Percentiles rank a stretch among this genome's conserved stretches.
Evolutionary conservation across 2,113 vertebrate genomes (phyloP).

Genomic region (Falcunculus frontatus): DNA sequence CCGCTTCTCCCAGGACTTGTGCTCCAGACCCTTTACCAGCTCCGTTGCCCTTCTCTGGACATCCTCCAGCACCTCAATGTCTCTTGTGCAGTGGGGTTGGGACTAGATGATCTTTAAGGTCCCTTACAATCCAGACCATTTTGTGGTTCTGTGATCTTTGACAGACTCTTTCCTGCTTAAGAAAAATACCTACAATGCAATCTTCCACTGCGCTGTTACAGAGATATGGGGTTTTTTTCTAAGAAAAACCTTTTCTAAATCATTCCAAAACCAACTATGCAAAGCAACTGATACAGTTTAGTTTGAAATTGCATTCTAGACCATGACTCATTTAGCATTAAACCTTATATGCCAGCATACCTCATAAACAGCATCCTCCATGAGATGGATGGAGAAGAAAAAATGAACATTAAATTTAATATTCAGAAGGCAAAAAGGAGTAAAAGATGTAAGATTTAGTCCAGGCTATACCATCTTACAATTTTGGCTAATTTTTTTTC

Average conservation of each 20-base stretch:
- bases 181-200: neutral
- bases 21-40: neutral
- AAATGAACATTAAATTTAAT: neutral
- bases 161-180: neutral
- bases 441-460: neutral
- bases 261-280: neutral
- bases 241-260: neutral
- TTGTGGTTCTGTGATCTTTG: neutral
- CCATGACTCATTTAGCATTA: neutral
- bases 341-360: neutral
- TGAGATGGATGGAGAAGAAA: neutral
- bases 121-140: neutral
- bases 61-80: neutral
- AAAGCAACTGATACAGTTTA: neutral
- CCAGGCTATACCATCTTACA: neutral
- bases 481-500: neutral
- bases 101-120: neutral
- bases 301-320: neutral
- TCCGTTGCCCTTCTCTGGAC: neutral
- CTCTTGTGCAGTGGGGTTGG: neutral
- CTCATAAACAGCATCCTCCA: neutral
- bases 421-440: neutral
- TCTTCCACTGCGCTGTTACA: neutral
- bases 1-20: neutral
- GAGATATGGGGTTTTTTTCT: accelerated